Evolutionary conservation across 2,888 invertebrate species (phyloP), one percentile per base, ranked within the genome.

Genomic region (Flabesymbios commensalis): DNA sequence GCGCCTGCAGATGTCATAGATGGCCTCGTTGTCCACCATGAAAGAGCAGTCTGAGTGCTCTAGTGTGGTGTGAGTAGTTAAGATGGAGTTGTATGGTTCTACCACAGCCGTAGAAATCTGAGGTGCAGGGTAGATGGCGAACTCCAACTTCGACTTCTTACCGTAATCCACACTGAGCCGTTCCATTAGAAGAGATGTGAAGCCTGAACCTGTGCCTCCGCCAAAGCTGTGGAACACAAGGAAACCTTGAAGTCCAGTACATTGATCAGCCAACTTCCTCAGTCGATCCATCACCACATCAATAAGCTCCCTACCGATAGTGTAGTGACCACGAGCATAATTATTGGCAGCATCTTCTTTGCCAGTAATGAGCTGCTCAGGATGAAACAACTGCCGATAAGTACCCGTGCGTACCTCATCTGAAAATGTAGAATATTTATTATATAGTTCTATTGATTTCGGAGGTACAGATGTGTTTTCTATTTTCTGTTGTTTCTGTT

Each of bases 11-110:
- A 77, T 78, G 62, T 78, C 77, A 60, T 74, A 79, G 53, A 78
- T 76, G 41, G n/a, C n/a, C n/a, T n/a, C n/a, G n/a, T n/a, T n/a
- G n/a, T n/a, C 62, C 90, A 78, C 72, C 72, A 75, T 71, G 61
- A 77, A 75, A 33, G 94, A 93, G 84, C 94, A 95, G 86, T 95
- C 94, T 0, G 93, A 93, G 84, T 95, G 95, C 83, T 95, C 94
- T 63, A 86, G 71, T 64, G 95, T 95, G 56, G 95, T 95, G 86
- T 95, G 95, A 64, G 95, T 95, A 78, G 94, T 94, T 77, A 95
- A 74, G 63, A 95, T 93, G 0, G 94, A 61, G 69, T 70, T 70
- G 61, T 70, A 70, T 1, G 71, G 71, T 58, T 71, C 71, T 22
- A 71, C 71, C 14, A 71, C 71, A 32, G 71, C 68, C 14, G 71